These are phyloP conservation scores for Phrynocephalus vlangalii DNA, from an alignment of 2,797 vertebrate genomes.

Conservation along the genomic window DNA sequence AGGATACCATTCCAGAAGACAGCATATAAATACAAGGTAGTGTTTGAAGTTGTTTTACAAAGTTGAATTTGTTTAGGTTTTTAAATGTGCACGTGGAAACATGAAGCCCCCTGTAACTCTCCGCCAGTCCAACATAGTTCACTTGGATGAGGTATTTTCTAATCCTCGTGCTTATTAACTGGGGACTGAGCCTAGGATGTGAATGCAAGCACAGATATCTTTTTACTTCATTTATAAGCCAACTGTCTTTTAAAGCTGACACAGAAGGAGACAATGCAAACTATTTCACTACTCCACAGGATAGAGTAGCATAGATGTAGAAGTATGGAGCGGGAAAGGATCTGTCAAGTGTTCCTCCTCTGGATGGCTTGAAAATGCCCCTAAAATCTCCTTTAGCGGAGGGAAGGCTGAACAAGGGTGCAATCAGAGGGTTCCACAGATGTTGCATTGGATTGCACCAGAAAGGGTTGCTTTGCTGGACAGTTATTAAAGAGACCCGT, in stretches of 20 bases:
- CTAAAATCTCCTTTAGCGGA: neutral
- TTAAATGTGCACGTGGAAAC: neutral
- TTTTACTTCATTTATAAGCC: neutral
- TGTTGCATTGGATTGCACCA: too few species aligned
- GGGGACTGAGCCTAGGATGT: neutral
- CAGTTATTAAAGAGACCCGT: too few species aligned
- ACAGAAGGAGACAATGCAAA: too few species aligned
- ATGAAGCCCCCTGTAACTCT: neutral
- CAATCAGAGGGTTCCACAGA: too few species aligned
- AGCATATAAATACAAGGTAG: too few species aligned
- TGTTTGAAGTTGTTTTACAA: neutral
- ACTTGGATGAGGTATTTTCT: neutral
- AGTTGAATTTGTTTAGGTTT: neutral
- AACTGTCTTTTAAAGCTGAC: too few species aligned
- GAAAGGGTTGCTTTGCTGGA: too few species aligned
- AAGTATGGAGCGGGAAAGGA: neutral
- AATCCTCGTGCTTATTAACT: neutral
- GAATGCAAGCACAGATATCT: too few species aligned
- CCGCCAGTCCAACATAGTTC: too few species aligned
- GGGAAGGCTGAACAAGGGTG: neutral
- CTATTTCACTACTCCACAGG: too few species aligned
- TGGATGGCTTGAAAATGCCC: neutral
- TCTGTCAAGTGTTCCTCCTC: neutral
- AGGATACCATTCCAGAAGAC: too few species aligned
- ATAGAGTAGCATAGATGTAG: neutral